Base-by-base conservation (phyloP, 2,113 vertebrate genomes). In the Miniopterus natalensis region DNA sequence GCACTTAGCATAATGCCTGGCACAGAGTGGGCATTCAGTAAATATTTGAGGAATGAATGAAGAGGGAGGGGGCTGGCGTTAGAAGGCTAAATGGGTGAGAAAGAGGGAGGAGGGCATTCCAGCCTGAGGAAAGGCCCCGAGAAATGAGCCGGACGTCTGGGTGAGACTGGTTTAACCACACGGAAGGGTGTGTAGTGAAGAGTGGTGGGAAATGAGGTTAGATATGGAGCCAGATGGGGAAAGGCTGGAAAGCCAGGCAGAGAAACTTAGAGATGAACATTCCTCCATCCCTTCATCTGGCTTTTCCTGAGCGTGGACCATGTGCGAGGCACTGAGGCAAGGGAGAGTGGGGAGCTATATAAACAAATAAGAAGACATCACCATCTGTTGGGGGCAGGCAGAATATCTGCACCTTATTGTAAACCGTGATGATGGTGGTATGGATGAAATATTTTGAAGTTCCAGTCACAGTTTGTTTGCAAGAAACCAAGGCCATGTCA, bases 111-210 rank as follows among this genome's bases (percentile, higher is more conserved):
- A 96, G 94, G 83, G 87, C 94, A 81, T 97, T 95, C 92, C 96
- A 95, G 40, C 70, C 2, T 8, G 79, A 96, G 88, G 96, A 94
- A 96, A 92, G 96, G 90, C 96, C 95, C 79, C 18, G 65, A 84
- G 89, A 92, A 86, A 70, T 79, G 83, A 97, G 80, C 45, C 1
- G 20, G 65, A 70, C 89, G 88, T 90, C 90, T 97, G 45, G 57
- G 95, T 53, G 91, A 95, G 97, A 95, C 97, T 88, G 97, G 97
- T 97, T 95, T 94, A 79, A 94, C 96, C 94, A 95, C 97, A 83
- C 77, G 5, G n/a, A 68, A 94, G 97, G 97, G 97, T 63, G 96
- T 97, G 95, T 84, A 70, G 71, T 70, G 84, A 91, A 74, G 77
- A 92, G 90, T 68, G 23, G 59, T 95, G 94, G 77, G 90, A 90